phyloP scores from a whole-genome alignment of 64 coral and sea anemone genomes.

The Catalaphyllia jardinei region DNA sequence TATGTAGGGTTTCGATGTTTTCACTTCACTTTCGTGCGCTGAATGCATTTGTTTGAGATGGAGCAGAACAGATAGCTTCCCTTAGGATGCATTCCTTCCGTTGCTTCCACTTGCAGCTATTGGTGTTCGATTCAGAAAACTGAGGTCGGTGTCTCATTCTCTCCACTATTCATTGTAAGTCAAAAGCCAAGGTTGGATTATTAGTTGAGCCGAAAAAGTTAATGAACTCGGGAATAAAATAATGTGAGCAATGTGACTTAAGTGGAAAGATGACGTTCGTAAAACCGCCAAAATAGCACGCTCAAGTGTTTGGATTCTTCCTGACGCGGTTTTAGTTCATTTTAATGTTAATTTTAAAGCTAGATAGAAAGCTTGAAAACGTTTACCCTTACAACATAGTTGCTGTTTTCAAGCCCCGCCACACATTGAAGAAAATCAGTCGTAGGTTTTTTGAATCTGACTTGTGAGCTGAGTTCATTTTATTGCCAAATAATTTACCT shows the following conservation, averaged over 20 bases:
- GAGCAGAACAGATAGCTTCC: too few species aligned
- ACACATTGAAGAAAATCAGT: too few species aligned
- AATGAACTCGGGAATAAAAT: background rate
- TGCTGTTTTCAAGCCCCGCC: too few species aligned
- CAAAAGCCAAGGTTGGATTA: background rate
- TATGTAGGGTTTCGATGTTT: background rate
- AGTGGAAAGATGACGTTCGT: background rate
- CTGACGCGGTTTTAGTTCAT: background rate
- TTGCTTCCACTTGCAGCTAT: background rate
- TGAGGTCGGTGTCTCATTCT: background rate
- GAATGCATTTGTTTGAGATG: too few species aligned
- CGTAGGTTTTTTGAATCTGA: too few species aligned
- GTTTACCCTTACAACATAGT: too few species aligned
- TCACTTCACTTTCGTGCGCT: background rate
- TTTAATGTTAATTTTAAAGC: background rate
- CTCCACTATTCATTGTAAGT: background rate
- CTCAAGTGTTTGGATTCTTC: background rate
- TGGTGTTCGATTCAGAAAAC: background rate
- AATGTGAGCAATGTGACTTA: background rate
- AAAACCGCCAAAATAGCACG: background rate
- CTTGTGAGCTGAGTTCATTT: too few species aligned
- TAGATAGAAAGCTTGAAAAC: background rate
- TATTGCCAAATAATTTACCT: too few species aligned
- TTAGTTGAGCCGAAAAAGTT: background rate
- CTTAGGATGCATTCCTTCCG: too few species aligned